Conservation (phyloP, 92 coral and sea anemone genomes). For the Zoanthus sansibaricus region DNA sequence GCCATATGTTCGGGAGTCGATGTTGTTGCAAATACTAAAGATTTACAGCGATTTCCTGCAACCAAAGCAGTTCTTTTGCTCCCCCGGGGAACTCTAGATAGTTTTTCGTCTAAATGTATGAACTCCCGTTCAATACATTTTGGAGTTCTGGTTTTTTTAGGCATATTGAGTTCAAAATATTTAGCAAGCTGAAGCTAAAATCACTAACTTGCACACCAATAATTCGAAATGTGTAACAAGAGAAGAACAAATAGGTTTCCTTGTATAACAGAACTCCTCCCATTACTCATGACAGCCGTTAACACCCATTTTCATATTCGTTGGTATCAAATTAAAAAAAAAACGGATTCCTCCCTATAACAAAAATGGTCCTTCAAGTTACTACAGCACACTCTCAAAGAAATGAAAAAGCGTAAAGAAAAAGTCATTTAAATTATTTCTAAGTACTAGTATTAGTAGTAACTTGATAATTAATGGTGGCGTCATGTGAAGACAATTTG, state of each 20-base stretch:
- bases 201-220: neutral
- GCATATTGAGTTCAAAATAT: neutral
- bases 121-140: neutral
- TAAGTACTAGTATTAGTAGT: too few species aligned
- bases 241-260: neutral
- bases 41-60: neutral
- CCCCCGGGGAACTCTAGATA: neutral
- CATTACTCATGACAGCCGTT: neutral
- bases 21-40: neutral
- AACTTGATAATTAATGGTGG: too few species aligned
- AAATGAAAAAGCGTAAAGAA: too few species aligned
- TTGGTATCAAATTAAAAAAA: too few species aligned
- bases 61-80: neutral
- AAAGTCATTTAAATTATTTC: too few species aligned
- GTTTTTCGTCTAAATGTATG: neutral
- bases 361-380: neutral
- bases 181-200: too few species aligned
- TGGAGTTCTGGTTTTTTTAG: neutral
- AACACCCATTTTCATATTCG: neutral
- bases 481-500: too few species aligned
- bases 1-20: neutral
- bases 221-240: neutral
- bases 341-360: neutral
- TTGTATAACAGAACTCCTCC: neutral
- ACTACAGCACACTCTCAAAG: too few species aligned